These are phyloP conservation scores for Pachycephala philippinensis DNA, from an alignment of 2,113 vertebrate species.

Conservation along the genomic window DNA sequence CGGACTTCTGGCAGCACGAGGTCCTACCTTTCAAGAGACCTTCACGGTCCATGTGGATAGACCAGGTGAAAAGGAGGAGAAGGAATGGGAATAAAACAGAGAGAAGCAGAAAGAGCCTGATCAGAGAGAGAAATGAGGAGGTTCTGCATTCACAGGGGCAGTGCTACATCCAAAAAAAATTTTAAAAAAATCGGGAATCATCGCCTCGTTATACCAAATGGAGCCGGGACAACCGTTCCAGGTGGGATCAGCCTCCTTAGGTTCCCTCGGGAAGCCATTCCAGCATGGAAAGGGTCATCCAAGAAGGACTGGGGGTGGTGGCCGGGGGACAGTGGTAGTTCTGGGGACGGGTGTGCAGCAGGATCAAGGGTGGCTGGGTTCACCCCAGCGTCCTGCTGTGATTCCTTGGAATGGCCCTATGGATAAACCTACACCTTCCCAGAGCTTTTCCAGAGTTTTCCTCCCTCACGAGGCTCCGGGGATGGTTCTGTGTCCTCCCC, in stretches of 20 bases:
- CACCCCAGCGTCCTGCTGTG: background rate
- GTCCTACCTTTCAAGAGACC: constrained; percentile 86
- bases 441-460: background rate
- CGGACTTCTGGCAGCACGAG: constrained; percentile 18
- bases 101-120: constrained; percentile 65
- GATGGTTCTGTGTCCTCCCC: background rate
- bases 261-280: background rate
- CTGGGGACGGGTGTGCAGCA: rapidly evolving
- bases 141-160: constrained; percentile 39
- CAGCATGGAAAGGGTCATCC: background rate
- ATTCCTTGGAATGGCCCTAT: background rate
- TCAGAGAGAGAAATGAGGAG: constrained; percentile 46
- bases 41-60: constrained; percentile 74
- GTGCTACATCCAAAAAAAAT: background rate
- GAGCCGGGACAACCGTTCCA: background rate
- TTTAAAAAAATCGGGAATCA: background rate
- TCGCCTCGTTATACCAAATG: constrained; percentile 56
- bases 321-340: background rate
- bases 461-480: background rate
- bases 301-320: background rate
- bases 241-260: background rate
- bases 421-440: background rate
- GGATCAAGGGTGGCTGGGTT: background rate
- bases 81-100: constrained; percentile 70
- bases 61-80: constrained; percentile 66